Evolutionary conservation across 2,113 vertebrate genomes (phyloP), one percentile per base, ranked within the genome.

Genomic region (Mixornis gularis): DNA sequence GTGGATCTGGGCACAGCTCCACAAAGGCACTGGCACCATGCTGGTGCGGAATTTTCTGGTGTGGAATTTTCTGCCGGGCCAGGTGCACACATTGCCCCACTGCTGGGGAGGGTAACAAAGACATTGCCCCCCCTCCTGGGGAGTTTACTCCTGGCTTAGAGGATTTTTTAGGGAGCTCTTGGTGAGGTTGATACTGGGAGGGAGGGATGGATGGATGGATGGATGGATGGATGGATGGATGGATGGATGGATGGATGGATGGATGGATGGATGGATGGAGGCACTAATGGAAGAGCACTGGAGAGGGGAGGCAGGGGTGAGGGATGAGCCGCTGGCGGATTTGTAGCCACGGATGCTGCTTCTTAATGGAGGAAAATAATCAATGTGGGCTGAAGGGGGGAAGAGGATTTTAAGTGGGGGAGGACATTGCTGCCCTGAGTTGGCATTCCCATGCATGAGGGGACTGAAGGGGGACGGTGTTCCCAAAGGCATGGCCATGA

Each of bases 1-100:
- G 29, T 21, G 19, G 63, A 6, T 25, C 30, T 0, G 0, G 64
- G 12, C 55, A 19, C 3, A 19, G 9, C 16, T 26, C 49, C 1
- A 0, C 0, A 25, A 27, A 27, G 53, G 48, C 2, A 3, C 24
- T 2, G 7, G 30, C 19, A 11, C 17, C 7, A 1, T 1, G 46
- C 15, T 32, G 19, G 16, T 17, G 46, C 1, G 8, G 48, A 53
- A 48, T 58, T 55, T 51, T 38, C 22, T 1, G 2, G 44, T 17
- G 41, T 2, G 19, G 36, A 56, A 41, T 59, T 63, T 53, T 71
- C 79, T 36, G 2, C 26, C 12, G 59, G 46, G 13, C 16, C 8
- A n/a, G 27, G 10, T 16, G 10, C 32, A n/a, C 0, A 7, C 4
- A 2, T 62, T 36, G 44, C 3, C 43, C 3, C 24, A 1, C 8